Percentiles rank a stretch among this genome's conserved stretches.
These are phyloP conservation scores for Lasaia peninsularis DNA, from an alignment of 1,140 invertebrate genomes.

Conservation along the genomic window DNA sequence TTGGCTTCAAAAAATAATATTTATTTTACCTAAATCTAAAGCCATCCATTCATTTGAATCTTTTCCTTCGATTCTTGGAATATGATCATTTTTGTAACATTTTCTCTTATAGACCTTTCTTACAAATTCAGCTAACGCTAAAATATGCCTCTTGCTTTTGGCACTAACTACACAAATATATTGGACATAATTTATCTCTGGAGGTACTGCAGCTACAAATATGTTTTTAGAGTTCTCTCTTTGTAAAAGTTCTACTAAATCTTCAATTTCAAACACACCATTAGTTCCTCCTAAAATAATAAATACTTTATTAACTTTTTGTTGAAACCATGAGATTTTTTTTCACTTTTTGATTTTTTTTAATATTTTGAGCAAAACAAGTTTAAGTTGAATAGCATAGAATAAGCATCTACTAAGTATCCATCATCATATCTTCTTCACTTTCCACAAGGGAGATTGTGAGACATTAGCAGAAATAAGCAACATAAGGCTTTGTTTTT, in stretches of 20 bases:
- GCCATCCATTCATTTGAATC: slow-evolving; percentile 90
- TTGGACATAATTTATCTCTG: slow-evolving; percentile 87
- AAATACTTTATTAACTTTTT: slow-evolving; percentile 20
- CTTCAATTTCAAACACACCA: slow-evolving; percentile 92
- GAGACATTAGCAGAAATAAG: no score
- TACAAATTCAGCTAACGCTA: slow-evolving; percentile 86
- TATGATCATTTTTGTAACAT: slow-evolving; percentile 79
- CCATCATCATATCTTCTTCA: no score
- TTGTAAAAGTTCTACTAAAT: slow-evolving; percentile 86
- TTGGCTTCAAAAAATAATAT: not conserved
- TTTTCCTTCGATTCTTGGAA: slow-evolving; percentile 88
- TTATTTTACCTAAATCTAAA: slow-evolving; percentile 87
- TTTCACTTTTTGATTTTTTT: no score
- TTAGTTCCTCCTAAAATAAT: slow-evolving; percentile 82
- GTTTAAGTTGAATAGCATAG: not conserved
- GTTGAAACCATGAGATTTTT: no score
- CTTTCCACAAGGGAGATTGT: not conserved
- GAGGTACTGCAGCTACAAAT: slow-evolving; percentile 87
- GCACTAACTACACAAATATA: slow-evolving; percentile 89
- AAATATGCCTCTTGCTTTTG: slow-evolving; percentile 85
- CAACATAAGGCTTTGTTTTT: no score
- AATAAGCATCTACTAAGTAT: no score
- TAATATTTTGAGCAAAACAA: not conserved
- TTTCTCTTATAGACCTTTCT: slow-evolving; percentile 89
- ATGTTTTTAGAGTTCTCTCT: slow-evolving; percentile 89